These are phyloP conservation scores for Podocnemis expansa DNA, from an alignment of 2,113 vertebrate species.

Conservation along the genomic window DNA sequence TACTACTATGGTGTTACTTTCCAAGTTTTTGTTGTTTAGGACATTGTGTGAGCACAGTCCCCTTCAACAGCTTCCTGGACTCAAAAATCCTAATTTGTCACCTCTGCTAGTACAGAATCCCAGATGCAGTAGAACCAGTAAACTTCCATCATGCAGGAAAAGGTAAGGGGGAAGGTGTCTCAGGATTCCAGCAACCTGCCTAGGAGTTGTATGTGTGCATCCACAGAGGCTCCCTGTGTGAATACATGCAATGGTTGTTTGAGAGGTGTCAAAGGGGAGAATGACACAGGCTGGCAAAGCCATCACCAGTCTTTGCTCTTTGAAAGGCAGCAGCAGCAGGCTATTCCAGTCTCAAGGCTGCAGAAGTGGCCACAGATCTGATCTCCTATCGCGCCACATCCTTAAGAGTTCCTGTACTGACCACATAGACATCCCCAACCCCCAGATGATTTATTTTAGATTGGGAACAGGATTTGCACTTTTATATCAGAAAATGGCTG, in stretches of 20 bases:
- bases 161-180: background rate
- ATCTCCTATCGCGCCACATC: fast-evolving
- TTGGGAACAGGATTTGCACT: fast-evolving
- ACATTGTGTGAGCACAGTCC: conserved; percentile 49
- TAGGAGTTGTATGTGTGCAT: background rate
- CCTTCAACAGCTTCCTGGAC: background rate
- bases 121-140: background rate
- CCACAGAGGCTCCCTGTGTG: background rate
- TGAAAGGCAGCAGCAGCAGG: background rate
- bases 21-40: background rate
- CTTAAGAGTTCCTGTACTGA: fast-evolving
- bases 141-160: background rate
- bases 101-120: background rate
- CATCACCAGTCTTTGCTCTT: fast-evolving
- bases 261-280: background rate
- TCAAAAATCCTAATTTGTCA: background rate
- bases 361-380: fast-evolving
- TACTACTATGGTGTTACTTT: fast-evolving
- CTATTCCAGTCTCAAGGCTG: fast-evolving
- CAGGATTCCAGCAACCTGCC: background rate
- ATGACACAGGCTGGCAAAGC: background rate
- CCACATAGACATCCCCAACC: fast-evolving
- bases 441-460: background rate
- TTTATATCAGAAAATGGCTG: background rate
- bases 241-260: background rate